A percentile compares a stretch with the other conserved stretches of the same genome.
These are phyloP conservation scores for Tinea pellionella DNA, from an alignment of 2,888 invertebrate genomes.

Conservation along the genomic window DNA sequence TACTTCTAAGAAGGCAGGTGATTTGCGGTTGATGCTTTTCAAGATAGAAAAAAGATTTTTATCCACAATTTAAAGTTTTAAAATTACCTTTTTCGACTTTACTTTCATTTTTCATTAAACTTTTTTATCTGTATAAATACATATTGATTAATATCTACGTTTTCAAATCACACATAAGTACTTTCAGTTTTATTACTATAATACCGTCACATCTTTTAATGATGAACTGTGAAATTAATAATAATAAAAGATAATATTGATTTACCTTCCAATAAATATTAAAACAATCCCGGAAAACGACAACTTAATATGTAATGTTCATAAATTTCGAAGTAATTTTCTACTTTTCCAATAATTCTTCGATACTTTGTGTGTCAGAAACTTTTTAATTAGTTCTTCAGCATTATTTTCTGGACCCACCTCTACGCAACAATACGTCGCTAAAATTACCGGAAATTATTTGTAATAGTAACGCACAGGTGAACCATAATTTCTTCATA, in stretches of 20 bases:
- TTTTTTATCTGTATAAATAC: background rate
- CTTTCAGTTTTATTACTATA: too few relatives aligned
- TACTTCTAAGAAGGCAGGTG: constrained; percentile 60
- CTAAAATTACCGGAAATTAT: constrained; percentile 18
- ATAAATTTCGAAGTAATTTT: constrained; percentile 12
- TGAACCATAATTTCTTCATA: too few relatives aligned
- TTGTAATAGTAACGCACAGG: too few relatives aligned
- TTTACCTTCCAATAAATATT: background rate
- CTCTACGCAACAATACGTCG: constrained; percentile 19
- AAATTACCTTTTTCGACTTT: background rate
- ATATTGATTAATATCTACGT: too few relatives aligned
- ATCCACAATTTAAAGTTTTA: constrained; percentile 51
- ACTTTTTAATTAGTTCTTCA: constrained; percentile 10
- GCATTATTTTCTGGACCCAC: background rate
- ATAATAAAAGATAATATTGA: too few relatives aligned
- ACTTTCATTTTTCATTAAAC: background rate
- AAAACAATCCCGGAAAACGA: background rate
- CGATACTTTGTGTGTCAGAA: constrained; percentile 9
- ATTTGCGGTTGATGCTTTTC: constrained; percentile 57
- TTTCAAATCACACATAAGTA: too few relatives aligned
- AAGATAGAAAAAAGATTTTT: constrained; percentile 34
- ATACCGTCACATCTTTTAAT: too few relatives aligned
- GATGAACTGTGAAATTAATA: too few relatives aligned
- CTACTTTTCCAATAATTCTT: constrained; percentile 11
- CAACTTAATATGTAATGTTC: constrained; percentile 1